These are phyloP conservation scores for Pseudomyrmex pallidus DNA, from an alignment of 1,140 invertebrate genomes.

Conservation along the genomic window DNA sequence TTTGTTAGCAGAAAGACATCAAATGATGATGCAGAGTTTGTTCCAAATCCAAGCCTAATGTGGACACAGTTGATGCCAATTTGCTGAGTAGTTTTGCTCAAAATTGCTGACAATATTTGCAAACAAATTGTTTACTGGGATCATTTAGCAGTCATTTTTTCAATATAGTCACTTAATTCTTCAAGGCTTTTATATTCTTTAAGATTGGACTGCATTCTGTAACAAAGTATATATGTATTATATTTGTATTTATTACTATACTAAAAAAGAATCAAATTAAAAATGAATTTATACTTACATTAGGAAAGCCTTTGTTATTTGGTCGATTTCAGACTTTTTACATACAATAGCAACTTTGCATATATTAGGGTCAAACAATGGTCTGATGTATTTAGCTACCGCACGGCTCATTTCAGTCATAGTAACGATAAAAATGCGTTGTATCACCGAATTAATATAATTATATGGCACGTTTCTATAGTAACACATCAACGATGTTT, in stretches of 20 bases:
- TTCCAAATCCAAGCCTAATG: too few species aligned
- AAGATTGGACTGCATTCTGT: slow-evolving; percentile 84
- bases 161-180: slow-evolving; percentile 76
- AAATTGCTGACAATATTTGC: too few species aligned
- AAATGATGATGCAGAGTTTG: too few species aligned
- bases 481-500: slow-evolving; percentile 90
- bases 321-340: slow-evolving; percentile 90
- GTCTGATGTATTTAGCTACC: slow-evolving; percentile 89
- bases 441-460: slow-evolving; percentile 90
- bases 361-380: slow-evolving; percentile 87
- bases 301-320: slow-evolving; percentile 88
- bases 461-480: slow-evolving; percentile 88
- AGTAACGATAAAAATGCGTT: slow-evolving; percentile 88
- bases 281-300: slow-evolving; percentile 85
- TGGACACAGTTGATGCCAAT: too few species aligned
- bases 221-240: slow-evolving; percentile 71
- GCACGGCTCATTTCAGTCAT: slow-evolving; percentile 88
- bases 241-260: slow-evolving; percentile 78
- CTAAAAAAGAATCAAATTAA: slow-evolving; percentile 69
- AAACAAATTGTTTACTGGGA: too few species aligned
- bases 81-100: too few species aligned
- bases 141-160: too few species aligned
- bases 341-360: slow-evolving; percentile 90
- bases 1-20: too few species aligned
- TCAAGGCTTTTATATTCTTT: slow-evolving; percentile 85